Conservation (phyloP, 2,113 vertebrate genomes). For the Trochalopteron elliotii region DNA sequence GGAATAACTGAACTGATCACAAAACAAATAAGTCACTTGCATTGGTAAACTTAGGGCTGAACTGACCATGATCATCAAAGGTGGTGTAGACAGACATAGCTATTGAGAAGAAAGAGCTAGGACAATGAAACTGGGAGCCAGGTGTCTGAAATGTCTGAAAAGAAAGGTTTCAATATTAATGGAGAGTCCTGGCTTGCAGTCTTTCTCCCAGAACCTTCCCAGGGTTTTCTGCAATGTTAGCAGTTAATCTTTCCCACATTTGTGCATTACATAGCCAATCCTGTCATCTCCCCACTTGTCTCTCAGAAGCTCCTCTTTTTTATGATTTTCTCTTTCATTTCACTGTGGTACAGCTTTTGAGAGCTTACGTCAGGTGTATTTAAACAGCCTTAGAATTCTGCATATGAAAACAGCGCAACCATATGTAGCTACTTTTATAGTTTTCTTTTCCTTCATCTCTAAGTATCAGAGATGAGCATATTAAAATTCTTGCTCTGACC, state of each 20-base stretch:
- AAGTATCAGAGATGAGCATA: neutral
- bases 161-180: neutral
- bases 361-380: neutral
- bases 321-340: neutral
- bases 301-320: neutral
- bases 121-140: neutral
- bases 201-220: neutral
- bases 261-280: neutral
- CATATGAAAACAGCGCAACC: neutral
- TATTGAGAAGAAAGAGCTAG: neutral
- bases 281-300: neutral
- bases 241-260: neutral
- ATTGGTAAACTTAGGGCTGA: neutral
- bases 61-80: neutral
- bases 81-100: neutral
- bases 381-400: neutral
- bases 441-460: neutral
- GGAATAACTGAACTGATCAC: neutral
- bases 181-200: neutral
- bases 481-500: neutral
- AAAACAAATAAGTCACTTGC: neutral
- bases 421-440: neutral
- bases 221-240: neutral
- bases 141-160: neutral
- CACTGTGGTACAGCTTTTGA: neutral